Evolutionary conservation across 2,113 vertebrate species (phyloP).

Genomic region (Ahaetulla prasina): DNA sequence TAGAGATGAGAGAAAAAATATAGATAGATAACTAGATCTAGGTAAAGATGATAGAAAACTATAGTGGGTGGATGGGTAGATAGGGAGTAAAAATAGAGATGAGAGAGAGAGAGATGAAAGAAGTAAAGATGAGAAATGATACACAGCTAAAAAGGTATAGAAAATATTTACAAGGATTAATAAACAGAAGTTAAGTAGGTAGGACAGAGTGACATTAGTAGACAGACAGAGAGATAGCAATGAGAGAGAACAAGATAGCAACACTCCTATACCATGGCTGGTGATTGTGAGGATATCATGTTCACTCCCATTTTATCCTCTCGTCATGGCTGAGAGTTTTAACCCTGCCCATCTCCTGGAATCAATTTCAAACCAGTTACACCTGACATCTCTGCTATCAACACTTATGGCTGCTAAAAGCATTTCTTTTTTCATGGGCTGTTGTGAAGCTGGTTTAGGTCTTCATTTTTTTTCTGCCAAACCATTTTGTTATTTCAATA

Average conservation of each 20-base stretch:
- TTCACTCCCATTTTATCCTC: not conserved
- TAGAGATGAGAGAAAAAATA: not conserved
- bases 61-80: no score
- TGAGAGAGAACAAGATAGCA: not conserved
- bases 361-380: not conserved
- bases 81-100: no score
- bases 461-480: not conserved
- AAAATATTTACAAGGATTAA: not conserved
- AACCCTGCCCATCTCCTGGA: not conserved
- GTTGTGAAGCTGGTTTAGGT: not conserved
- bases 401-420: not conserved
- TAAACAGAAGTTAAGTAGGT: not conserved
- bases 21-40: no score
- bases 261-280: not conserved
- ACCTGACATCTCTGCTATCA: not conserved
- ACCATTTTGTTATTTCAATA: not conserved
- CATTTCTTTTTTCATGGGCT: not conserved
- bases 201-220: not conserved
- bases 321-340: not conserved
- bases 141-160: not conserved
- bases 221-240: not conserved
- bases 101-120: not conserved
- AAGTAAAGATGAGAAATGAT: not conserved
- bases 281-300: not conserved
- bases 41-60: no score